Percentiles rank a stretch among this genome's conserved stretches.
phyloP scores from a whole-genome alignment of 2,888 invertebrate species.

The Ophioninae sp. region DNA sequence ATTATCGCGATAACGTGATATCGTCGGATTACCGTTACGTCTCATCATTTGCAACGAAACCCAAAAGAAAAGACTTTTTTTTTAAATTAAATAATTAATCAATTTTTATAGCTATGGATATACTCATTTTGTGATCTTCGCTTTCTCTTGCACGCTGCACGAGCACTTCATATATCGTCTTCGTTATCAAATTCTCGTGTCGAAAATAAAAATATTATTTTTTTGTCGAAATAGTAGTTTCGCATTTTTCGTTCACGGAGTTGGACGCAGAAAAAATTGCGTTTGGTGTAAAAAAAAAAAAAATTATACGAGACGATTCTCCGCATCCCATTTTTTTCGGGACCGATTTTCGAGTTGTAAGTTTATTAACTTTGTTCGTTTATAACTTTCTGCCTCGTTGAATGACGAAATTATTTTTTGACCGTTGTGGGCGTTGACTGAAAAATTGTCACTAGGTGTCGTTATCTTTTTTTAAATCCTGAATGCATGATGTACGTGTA shows the following conservation, averaged over 20 bases:
- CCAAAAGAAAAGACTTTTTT: background rate
- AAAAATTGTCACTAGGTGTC: conserved; percentile 10
- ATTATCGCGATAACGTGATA: background rate
- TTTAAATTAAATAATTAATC: background rate
- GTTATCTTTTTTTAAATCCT: conserved; percentile 23
- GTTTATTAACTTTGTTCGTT: conserved; percentile 4
- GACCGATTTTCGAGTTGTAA: conserved; percentile 10
- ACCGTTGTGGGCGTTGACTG: background rate
- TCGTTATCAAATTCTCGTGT: conserved; percentile 4
- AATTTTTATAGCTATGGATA: background rate
- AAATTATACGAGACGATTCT: conserved; percentile 7
- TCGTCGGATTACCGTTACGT: background rate
- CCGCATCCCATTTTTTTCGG: background rate
- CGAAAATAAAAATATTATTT: background rate
- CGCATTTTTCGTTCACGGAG: background rate
- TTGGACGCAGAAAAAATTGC: background rate
- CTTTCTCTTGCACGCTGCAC: conserved; percentile 44
- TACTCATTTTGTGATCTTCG: background rate
- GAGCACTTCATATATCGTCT: conserved; percentile 7
- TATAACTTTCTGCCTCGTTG: background rate
- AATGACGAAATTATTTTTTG: background rate
- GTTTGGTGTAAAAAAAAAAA: no score
- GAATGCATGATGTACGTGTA: conserved; percentile 44
- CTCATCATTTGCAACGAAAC: background rate
- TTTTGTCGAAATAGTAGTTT: conserved; percentile 18